A percentile compares a stretch with the other conserved stretches of the same genome.
phyloP scores from a whole-genome alignment of 2,888 invertebrate genomes.

The Elmis aenea region DNA sequence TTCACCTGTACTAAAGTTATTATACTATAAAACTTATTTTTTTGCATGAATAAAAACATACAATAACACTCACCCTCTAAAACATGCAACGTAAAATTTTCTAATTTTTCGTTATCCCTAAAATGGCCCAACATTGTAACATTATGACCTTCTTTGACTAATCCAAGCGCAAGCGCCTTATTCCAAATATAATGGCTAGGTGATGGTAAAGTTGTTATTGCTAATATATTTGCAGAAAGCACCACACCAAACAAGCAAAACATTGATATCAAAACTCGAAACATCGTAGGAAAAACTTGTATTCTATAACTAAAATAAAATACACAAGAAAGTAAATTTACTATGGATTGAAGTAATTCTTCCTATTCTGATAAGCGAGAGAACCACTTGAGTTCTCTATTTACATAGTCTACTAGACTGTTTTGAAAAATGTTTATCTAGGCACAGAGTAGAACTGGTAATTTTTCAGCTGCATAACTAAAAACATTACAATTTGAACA shows the following conservation, averaged over 20 bases:
- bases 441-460: too few species aligned
- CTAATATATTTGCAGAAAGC: slow-evolving; percentile 4
- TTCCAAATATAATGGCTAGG: slow-evolving; percentile 11
- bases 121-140: slow-evolving; percentile 7
- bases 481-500: too few species aligned
- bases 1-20: too few species aligned
- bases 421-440: too few species aligned
- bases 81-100: slow-evolving; percentile 5
- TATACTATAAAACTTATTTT: not conserved
- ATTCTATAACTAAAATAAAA: not conserved
- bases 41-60: not conserved
- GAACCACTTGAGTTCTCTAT: too few species aligned
- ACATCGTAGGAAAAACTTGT: too few species aligned
- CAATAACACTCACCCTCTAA: slow-evolving; percentile 5
- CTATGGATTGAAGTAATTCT: not conserved
- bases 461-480: too few species aligned
- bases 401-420: too few species aligned
- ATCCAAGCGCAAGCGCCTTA: slow-evolving; percentile 1
- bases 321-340: not conserved
- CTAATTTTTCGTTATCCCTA: not conserved
- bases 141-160: slow-evolving; percentile 5
- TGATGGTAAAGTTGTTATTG: slow-evolving; percentile 2
- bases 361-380: too few species aligned
- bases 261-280: too few species aligned
- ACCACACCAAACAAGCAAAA: not conserved